Base-by-base conservation (phyloP, 2,888 invertebrate genomes). In the Cheilosia pagana region DNA sequence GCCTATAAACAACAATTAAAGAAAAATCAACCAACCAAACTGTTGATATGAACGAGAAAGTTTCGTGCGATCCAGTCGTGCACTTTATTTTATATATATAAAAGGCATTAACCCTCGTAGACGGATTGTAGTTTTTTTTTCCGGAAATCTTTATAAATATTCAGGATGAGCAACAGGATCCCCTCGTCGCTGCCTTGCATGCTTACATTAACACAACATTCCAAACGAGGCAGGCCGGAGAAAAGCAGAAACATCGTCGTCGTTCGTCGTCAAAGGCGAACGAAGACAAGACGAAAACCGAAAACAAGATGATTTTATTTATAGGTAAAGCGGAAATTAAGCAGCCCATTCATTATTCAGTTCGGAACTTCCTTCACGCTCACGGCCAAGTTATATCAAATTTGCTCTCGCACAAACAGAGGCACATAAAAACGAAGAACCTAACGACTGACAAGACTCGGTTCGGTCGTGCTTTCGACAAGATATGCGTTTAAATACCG, bases 341-440 rank as follows among this genome's bases (percentile, higher is more conserved):
- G 72, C 52, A 83, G 21, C 45, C 62, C 67, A 78, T 83, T 83
- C 82, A 83, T 83, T 83, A 83, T 83, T 83, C 78, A 83, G 67
- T 45, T 67, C 19, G 23, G 68, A 68, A 60, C 45, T 62, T 41
- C 41, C 35, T 14, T 65, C 60, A 12, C 25, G 63, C 19, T 65
- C 59, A 10, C 25, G 53, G 67, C 60, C 57, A 71, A 23, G 12
- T 6, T n/a, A 6, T 21, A 55, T 45, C 53, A 59, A 59, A 68
- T 14, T n/a, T 57, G 23, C 52, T 10, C 35, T 3, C 35, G 3
- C 12, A 35, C 35, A 35, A n/a, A 35, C n/a, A 48, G 6, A 50
- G 3, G 25, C 19, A 48, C 43, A 28, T 21, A 31, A 63, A 39
- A 63, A 77, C 41, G 8, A 31, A 63, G 25, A 63, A 77, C 41